A percentile compares a stretch with the other conserved stretches of the same genome.
phyloP scores from a whole-genome alignment of 2,113 vertebrate genomes.

The Malurus melanocephalus region DNA sequence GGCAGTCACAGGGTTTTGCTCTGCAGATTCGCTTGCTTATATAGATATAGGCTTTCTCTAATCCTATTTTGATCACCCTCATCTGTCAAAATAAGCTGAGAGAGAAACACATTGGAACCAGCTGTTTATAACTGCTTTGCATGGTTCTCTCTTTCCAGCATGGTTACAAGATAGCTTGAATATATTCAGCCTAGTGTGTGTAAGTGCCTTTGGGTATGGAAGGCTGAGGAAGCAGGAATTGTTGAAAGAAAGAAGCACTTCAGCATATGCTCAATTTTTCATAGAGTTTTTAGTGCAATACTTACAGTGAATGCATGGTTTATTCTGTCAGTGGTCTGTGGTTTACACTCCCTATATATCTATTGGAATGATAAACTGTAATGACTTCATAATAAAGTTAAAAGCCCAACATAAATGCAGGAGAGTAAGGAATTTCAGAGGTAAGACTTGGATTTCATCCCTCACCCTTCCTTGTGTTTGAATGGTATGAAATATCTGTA shows the following conservation, averaged over 20 bases:
- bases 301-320: conserved; percentile 30
- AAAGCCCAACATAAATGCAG: conserved; percentile 16
- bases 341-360: conserved; percentile 21
- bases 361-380: conserved; percentile 30
- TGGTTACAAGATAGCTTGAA: not conserved
- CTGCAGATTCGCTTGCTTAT: not conserved
- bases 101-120: not conserved
- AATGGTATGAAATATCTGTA: not conserved
- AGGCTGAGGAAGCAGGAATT: not conserved
- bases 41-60: not conserved
- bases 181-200: not conserved
- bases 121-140: not conserved
- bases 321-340: conserved; percentile 32
- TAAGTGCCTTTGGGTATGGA: not conserved
- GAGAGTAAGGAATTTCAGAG: not conserved
- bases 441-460: not conserved
- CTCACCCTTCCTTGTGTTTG: not conserved
- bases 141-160: not conserved
- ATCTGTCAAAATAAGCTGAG: not conserved
- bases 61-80: not conserved
- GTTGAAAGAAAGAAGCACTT: not conserved
- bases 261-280: conserved; percentile 16
- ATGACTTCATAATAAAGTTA: conserved; percentile 44
- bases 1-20: not conserved
- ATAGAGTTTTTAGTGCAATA: not conserved